Evolutionary conservation across 2,888 invertebrate species (phyloP).

Genomic region (Drosophila birchii): DNA sequence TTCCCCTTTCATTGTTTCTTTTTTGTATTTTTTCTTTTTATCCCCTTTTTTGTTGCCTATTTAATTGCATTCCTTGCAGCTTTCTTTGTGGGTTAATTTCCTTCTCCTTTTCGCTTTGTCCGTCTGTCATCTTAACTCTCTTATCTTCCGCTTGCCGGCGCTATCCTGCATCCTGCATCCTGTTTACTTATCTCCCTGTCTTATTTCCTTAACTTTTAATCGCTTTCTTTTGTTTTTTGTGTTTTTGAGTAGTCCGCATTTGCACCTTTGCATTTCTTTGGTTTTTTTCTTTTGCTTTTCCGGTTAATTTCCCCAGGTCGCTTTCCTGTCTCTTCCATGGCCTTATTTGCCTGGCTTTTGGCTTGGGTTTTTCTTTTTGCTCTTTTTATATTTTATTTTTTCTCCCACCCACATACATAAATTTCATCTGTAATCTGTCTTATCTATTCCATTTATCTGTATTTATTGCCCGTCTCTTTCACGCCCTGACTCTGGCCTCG

Average conservation of each 20-base stretch:
- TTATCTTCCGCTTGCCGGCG: slow-evolving; percentile 10
- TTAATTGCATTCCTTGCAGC: slow-evolving; percentile 34
- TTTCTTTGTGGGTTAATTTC: slow-evolving; percentile 24
- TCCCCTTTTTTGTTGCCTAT: neutral
- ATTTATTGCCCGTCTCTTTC: slow-evolving; percentile 36
- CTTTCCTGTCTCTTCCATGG: no score
- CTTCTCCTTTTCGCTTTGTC: slow-evolving; percentile 1
- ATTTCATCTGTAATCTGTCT: slow-evolving; percentile 39
- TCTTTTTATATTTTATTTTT: neutral
- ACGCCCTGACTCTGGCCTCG: neutral
- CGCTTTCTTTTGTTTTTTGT: neutral
- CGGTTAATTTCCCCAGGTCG: slow-evolving; percentile 33
- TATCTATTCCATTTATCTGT: slow-evolving; percentile 47
- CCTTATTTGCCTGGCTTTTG: slow-evolving; percentile 3
- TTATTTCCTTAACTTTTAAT: slow-evolving; percentile 17
- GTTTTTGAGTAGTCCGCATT: neutral
- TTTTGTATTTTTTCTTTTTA: neutral
- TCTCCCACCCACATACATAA: slow-evolving; percentile 21
- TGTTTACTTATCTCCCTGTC: slow-evolving; percentile 11
- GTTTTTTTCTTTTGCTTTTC: slow-evolving; percentile 14
- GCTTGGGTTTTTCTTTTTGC: neutral
- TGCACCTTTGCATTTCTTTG: slow-evolving; percentile 15
- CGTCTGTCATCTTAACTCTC: slow-evolving; percentile 15
- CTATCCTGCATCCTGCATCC: neutral
- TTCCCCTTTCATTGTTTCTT: neutral